Base-by-base conservation (phyloP, 2,888 invertebrate genomes). In the Cheilosia vulpina region DNA sequence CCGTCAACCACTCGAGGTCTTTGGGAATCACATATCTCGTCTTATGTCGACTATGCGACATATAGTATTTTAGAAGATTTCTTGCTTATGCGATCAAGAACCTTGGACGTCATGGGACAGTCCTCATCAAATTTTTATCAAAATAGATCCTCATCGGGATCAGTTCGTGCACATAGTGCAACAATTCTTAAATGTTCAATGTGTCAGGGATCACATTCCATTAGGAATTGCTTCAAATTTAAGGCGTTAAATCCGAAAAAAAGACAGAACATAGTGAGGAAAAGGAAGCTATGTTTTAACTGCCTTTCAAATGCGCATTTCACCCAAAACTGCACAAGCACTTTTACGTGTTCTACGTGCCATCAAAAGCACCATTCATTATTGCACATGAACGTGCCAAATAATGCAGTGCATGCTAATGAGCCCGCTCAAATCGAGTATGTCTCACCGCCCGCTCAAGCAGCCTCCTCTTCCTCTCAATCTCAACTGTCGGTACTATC, bases 21-120 rank as follows among this genome's bases (percentile, higher is more conserved):
- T 6, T 68, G 68, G 53, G 55, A 68, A 24, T 68, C 43, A 1
- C 31, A 69, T 15, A 57, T 69, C 7, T 43, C 69, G 24, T 9
- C 43, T 0, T 57, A 69, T 41, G 69, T 57, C 1, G 69, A 69
- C 21, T 57, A 69, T 34, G 57, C 69, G 4, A 45, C 57, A 3
- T 57, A 69, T 34, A 57, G 1, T n/a, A 4, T 45, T 0, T 19
- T 69, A 1, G 57, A 57, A 2, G 57, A 57, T 19, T 69, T 69
- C 31, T 5, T 69, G 7, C 9, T 69, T 0, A 69, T 45, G 57
- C 27, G 31, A 13, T 11, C 45, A 11, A 57, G 69, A 34, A 57
- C 47, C 6, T 57, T 57, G 13, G 43, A 69, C 6, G 27, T 53
- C 4, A 43, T 68, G 17, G 43, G 31, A 27, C 55, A 41, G 27